Conservation (phyloP, 2,797 vertebrate genomes). For the Neopelma chrysocephalum region DNA sequence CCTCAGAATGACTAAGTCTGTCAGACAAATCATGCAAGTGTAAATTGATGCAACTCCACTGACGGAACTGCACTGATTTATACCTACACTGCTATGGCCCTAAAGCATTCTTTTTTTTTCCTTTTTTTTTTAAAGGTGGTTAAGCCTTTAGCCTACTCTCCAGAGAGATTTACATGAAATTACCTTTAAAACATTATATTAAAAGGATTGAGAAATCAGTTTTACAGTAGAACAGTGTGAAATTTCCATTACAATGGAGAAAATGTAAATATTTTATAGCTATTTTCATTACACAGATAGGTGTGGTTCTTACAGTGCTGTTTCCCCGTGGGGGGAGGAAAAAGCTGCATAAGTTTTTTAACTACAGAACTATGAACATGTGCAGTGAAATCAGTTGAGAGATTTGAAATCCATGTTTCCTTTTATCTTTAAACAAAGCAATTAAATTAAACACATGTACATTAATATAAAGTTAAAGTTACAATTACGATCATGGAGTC, state of each 20-base stretch:
- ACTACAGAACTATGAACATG: constrained; percentile 18
- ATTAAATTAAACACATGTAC: constrained; percentile 65
- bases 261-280: constrained; percentile 61
- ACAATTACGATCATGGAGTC: constrained; percentile 37
- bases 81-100: neutral
- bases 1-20: neutral
- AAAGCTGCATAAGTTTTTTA: constrained; percentile 1
- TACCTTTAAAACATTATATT: constrained; percentile 20
- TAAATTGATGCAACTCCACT: neutral
- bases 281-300: constrained; percentile 44
- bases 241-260: constrained; percentile 59
- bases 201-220: constrained; percentile 21
- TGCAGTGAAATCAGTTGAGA: constrained; percentile 48
- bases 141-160: neutral
- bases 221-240: neutral
- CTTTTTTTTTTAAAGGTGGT: neutral
- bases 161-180: constrained; percentile 15
- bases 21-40: neutral
- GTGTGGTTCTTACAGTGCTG: constrained; percentile 32
- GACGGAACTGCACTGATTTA: neutral
- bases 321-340: constrained; percentile 46
- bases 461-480: constrained; percentile 51
- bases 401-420: constrained; percentile 49
- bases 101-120: neutral
- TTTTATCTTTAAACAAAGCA: constrained; percentile 63